A percentile compares a stretch with the other conserved stretches of the same genome.
Conservation (phyloP, 1,140 invertebrate species). For the Pygmarrhopalites habei region DNA sequence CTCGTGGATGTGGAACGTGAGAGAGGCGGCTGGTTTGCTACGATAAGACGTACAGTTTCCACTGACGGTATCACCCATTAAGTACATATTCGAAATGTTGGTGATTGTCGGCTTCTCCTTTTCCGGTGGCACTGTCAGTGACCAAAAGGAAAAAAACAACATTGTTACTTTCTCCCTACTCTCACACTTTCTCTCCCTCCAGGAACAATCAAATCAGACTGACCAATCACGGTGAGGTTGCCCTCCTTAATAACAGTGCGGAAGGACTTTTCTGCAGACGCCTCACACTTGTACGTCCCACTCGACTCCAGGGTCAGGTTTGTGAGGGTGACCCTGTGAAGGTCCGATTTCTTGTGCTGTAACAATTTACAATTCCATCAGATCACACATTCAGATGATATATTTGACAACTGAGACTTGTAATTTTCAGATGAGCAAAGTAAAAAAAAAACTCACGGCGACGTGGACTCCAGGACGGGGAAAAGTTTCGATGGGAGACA, state of each 20-base stretch:
- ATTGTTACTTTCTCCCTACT: too few relatives aligned
- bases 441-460: conserved; percentile 34
- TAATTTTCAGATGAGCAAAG: too few relatives aligned
- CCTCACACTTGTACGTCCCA: conserved; percentile 64
- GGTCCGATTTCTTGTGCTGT: conserved; percentile 3
- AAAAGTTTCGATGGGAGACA: conserved; percentile 14
- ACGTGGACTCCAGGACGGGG: conserved; percentile 26
- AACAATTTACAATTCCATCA: not conserved
- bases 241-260: conserved; percentile 2
- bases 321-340: conserved; percentile 51
- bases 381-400: too few relatives aligned
- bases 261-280: conserved; percentile 57
- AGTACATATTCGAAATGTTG: conserved; percentile 65
- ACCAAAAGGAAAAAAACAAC: too few relatives aligned
- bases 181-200: too few relatives aligned
- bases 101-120: conserved; percentile 62
- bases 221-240: conserved; percentile 7
- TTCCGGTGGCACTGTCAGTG: conserved; percentile 10
- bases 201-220: not conserved
- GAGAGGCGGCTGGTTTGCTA: conserved; percentile 39
- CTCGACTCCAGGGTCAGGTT: conserved; percentile 58
- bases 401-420: too few relatives aligned
- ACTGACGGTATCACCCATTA: conserved; percentile 44
- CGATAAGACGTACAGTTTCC: conserved; percentile 41
- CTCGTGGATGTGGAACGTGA: conserved; percentile 40